A percentile compares a stretch with the other conserved stretches of the same genome.
phyloP scores from a whole-genome alignment of 1,140 invertebrate genomes.

The Contarinia nasturtii region DNA sequence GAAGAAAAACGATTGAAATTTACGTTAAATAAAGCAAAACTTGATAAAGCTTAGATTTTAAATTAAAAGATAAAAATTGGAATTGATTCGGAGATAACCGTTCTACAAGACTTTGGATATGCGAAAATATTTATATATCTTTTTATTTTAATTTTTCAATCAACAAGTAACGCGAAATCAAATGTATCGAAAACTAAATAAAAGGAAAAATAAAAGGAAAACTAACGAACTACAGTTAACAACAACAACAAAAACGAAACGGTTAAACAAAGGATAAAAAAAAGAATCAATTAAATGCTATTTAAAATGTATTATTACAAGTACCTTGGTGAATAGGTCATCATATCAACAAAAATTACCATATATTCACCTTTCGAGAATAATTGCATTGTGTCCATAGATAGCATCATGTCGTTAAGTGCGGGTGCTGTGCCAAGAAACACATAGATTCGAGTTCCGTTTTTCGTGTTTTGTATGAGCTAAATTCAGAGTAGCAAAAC shows the following conservation, averaged over 20 bases:
- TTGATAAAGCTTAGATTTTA: no score
- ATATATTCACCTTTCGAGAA: slow-evolving; percentile 86
- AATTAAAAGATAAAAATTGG: no score
- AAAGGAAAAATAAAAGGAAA: neutral
- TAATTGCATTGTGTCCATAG: slow-evolving; percentile 69
- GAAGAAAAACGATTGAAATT: no score
- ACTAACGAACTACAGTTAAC: neutral
- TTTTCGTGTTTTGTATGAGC: slow-evolving; percentile 73
- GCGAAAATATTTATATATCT: no score
- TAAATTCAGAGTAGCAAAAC: slow-evolving; percentile 3
- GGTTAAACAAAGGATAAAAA: neutral
- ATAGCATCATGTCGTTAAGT: slow-evolving; percentile 74
- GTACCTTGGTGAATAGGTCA: slow-evolving; percentile 44
- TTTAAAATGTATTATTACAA: no score
- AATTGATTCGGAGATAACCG: no score
- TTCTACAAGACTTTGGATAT: no score
- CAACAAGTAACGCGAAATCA: no score
- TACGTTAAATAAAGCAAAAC: no score
- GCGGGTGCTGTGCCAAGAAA: slow-evolving; percentile 65
- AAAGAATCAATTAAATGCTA: neutral
- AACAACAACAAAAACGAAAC: neutral
- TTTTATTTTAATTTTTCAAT: no score
- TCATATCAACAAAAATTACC: slow-evolving; percentile 85
- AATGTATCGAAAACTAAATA: no score
- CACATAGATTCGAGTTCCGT: slow-evolving; percentile 81